Evolutionary conservation across 2,797 vertebrate genomes (phyloP).

Genomic region (Dermochelys coriacea): DNA sequence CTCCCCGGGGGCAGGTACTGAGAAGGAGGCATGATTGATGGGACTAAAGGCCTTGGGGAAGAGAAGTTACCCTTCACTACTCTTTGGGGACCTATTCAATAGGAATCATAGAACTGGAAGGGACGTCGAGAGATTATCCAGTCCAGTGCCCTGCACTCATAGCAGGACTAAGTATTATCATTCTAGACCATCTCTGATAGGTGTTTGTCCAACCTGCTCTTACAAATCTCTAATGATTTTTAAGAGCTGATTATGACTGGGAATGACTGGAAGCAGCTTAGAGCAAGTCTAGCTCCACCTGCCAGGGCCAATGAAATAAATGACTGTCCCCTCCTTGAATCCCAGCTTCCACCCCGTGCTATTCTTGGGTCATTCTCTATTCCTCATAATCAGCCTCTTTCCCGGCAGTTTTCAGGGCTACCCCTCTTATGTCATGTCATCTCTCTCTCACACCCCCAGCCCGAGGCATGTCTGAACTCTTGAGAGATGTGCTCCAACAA

Average conservation of each 20-base stretch:
- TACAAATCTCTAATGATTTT: too few relatives aligned
- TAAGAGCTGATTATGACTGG: too few relatives aligned
- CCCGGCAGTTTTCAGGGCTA: neutral
- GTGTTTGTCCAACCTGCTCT: too few relatives aligned
- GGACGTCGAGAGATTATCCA: too few relatives aligned
- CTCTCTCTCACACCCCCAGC: neutral
- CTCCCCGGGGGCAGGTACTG: rapidly evolving
- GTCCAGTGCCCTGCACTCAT: too few relatives aligned
- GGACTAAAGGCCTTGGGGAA: neutral
- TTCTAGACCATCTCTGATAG: too few relatives aligned
- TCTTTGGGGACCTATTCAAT: neutral
- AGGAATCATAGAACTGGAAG: neutral
- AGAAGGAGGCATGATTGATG: rapidly evolving
- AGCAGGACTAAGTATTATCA: too few relatives aligned
- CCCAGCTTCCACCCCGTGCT: neutral
- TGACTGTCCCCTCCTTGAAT: neutral
- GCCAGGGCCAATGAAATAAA: neutral
- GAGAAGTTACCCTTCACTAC: rapidly evolving
- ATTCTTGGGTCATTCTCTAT: neutral
- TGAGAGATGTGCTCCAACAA: neutral
- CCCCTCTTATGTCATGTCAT: rapidly evolving
- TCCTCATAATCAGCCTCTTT: too few relatives aligned
- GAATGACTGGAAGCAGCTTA: neutral
- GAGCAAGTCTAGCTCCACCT: neutral
- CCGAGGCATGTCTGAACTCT: rapidly evolving